Percentiles rank a stretch among this genome's conserved stretches.
These are phyloP conservation scores for Iselma pallidipennis DNA, from an alignment of 2,888 invertebrate genomes.

Conservation along the genomic window DNA sequence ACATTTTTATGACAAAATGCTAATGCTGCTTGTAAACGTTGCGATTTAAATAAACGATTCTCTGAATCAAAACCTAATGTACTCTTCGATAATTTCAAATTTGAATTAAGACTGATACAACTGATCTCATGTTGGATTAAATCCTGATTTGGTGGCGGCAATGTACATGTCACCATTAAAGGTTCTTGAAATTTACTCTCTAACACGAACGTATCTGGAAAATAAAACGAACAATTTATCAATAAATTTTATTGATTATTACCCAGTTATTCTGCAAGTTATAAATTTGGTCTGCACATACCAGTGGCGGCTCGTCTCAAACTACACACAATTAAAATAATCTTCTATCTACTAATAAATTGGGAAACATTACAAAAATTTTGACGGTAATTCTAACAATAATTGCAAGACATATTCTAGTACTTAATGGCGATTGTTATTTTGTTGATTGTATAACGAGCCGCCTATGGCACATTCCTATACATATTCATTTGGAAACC, in stretches of 20 bases:
- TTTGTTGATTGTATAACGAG: background rate
- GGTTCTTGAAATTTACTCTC: conserved; percentile 67
- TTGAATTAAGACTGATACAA: conserved; percentile 60
- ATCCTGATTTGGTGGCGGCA: conserved; percentile 60
- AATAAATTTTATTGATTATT: background rate
- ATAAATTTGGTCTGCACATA: background rate
- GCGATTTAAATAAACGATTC: conserved; percentile 66
- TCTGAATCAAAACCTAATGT: conserved; percentile 67
- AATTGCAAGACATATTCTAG: too few relatives aligned
- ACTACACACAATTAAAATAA: background rate
- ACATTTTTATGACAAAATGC: conserved; percentile 68
- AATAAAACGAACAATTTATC: background rate
- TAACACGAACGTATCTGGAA: conserved; percentile 60
- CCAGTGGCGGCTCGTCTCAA: background rate
- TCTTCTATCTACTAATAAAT: background rate
- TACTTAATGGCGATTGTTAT: background rate
- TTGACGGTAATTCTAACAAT: too few relatives aligned
- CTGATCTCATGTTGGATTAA: conserved; percentile 59
- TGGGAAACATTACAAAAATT: too few relatives aligned
- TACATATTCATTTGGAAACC: conserved; percentile 21
- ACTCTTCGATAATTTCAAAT: conserved; percentile 63
- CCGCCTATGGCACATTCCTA: background rate
- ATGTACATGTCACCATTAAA: conserved; percentile 67
- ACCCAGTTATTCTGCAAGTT: background rate
- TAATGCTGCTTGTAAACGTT: conserved; percentile 66